phyloP scores from a whole-genome alignment of 2,113 vertebrate species.

The Bubo bubo region DNA sequence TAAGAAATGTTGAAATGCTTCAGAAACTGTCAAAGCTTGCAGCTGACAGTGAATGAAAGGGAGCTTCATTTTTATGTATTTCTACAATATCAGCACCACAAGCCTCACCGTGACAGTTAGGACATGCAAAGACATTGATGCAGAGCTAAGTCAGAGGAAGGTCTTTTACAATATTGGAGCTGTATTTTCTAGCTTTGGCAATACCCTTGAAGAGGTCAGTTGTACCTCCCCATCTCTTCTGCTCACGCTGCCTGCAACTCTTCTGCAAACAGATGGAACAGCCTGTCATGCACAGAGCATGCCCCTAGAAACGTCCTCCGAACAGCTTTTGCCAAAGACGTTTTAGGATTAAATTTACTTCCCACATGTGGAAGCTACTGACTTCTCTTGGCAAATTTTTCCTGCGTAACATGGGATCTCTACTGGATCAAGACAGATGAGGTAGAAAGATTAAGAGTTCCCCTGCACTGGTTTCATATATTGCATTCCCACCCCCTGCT shows the following conservation, averaged over 20 bases:
- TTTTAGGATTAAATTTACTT: background rate
- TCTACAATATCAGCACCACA: background rate
- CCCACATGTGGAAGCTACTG: background rate
- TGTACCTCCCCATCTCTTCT: background rate
- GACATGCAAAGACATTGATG: background rate
- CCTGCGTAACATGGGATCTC: background rate
- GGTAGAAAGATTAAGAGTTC: background rate
- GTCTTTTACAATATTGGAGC: background rate
- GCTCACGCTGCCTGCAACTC: background rate
- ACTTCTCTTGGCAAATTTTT: background rate
- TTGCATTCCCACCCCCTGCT: background rate
- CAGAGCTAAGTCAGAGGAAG: background rate
- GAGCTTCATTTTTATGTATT: background rate
- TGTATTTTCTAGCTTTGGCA: background rate
- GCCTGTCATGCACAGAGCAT: rapidly evolving
- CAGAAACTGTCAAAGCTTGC: background rate
- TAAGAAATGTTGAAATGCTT: background rate
- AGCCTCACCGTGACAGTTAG: background rate
- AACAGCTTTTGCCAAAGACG: background rate
- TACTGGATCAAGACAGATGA: background rate
- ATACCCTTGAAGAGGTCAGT: background rate
- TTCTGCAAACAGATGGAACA: background rate
- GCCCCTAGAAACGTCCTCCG: background rate
- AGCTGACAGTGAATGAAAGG: background rate
- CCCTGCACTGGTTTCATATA: background rate